phyloP scores from a whole-genome alignment of 35 echinoderm and acorn worm species.

The Lytechinus pictus region DNA sequence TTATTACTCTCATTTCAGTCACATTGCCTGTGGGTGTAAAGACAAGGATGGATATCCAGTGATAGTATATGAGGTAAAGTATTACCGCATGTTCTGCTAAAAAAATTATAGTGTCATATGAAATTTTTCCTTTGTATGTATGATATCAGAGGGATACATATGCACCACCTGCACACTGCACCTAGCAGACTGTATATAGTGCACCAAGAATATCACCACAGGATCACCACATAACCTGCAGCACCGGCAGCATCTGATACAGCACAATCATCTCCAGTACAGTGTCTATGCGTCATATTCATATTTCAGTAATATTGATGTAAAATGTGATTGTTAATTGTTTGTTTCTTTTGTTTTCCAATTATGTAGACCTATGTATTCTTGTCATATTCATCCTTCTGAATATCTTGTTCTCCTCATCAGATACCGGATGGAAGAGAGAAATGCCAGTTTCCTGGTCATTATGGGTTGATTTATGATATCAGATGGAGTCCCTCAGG shows the following conservation, averaged over 20 bases:
- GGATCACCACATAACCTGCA: no score
- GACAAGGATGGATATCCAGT: slow-evolving; percentile 95
- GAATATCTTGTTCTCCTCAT: neutral
- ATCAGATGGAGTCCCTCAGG: slow-evolving; percentile 69
- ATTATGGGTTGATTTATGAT: slow-evolving; percentile 93
- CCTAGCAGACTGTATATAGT: no score
- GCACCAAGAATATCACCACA: no score
- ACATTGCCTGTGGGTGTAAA: slow-evolving; percentile 87
- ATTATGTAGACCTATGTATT: neutral
- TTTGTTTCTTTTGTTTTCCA: neutral
- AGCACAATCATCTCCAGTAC: no score
- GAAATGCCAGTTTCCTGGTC: slow-evolving; percentile 83
- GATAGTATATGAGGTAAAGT: slow-evolving; percentile 88
- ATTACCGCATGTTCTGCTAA: neutral
- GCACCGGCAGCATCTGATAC: no score
- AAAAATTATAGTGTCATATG: no score
- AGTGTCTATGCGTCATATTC: neutral
- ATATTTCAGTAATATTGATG: neutral
- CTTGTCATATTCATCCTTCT: neutral
- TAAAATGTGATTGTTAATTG: neutral
- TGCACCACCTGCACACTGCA: no score
- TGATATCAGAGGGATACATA: no score
- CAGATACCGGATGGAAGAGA: slow-evolving; percentile 90
- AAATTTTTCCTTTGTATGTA: no score
- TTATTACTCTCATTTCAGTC: slow-evolving; percentile 55